Evolutionary conservation across 2,888 invertebrate genomes (phyloP), one percentile per base, ranked within the genome.

Genomic region (Leptura quadrifasciata): DNA sequence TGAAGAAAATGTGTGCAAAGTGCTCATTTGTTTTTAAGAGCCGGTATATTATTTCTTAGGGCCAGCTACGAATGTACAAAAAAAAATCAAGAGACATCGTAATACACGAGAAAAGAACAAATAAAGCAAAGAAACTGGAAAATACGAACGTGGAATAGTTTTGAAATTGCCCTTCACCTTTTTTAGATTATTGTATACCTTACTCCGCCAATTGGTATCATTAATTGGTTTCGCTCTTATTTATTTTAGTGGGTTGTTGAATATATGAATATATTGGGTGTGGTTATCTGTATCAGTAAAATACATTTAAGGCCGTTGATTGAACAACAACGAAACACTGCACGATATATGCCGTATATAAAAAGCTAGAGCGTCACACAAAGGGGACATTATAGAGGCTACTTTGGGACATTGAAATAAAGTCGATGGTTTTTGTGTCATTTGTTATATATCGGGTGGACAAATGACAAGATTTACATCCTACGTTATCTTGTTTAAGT

Each of bases 201-300:
- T 64, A 75, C 72, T 54, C 39, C 73, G 70, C 71, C 71, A 64
- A 75, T 69, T 77, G 73, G 82, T 84, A 85, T 81, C 84, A 85
- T 84, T 85, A 85, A 85, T 85, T 85, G 84, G 84, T 84, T 84
- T 84, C 81, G 80, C 81, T 82, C 81, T 80, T 78, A 67, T 77
- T 79, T 84, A 84, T 47, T 85, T 85, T 85, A 83, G 84, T 84
- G 83, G 83, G 83, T 80, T 84, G 84, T 81, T 82, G 82, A 85
- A 84, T 85, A 84, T 83, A 83, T 83, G 82, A 83, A 84, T 83
- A 82, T 81, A 79, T 82, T 85, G 84, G 85, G 85, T 85, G 85
- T 84, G 85, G 85, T 83, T 70, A 84, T 80, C 81, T 82, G 82
- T 82, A 82, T 81, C 81, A 80, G 77, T 77, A 70, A 79, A 79